A percentile compares a stretch with the other conserved stretches of the same genome.
These are phyloP conservation scores for Cyclargus thomasi DNA, from an alignment of 1,140 invertebrate genomes.

Conservation along the genomic window DNA sequence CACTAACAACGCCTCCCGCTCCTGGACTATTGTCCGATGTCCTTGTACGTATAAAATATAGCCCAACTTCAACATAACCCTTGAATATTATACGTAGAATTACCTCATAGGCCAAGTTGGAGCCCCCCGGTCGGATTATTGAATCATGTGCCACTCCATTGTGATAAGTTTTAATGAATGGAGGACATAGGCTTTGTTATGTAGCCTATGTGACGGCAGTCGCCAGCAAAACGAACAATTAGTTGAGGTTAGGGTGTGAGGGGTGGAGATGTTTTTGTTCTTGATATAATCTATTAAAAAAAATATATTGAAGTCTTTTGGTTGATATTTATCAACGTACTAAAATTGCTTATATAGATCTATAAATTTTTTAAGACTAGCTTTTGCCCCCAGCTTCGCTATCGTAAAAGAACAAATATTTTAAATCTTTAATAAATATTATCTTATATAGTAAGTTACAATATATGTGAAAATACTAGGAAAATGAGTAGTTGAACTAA, in stretches of 20 bases:
- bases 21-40: constrained; percentile 15
- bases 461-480: no score
- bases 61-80: constrained; percentile 27
- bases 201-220: neutral
- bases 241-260: neutral
- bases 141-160: constrained; percentile 50
- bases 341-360: no score
- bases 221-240: constrained; percentile 7
- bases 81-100: constrained; percentile 9
- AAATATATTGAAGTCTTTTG: no score
- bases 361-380: no score
- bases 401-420: no score
- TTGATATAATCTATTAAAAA: neutral
- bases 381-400: no score
- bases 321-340: no score
- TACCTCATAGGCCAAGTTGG: neutral
- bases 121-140: constrained; percentile 40
- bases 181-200: constrained; percentile 14
- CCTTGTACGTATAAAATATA: constrained; percentile 41
- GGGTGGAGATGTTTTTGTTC: neutral
- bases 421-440: no score
- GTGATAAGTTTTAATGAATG: constrained; percentile 56
- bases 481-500: no score
- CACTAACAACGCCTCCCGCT: neutral
- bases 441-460: no score